phyloP scores from a whole-genome alignment of 2,113 vertebrate genomes.

The Ptychochromis oligacanthus region DNA sequence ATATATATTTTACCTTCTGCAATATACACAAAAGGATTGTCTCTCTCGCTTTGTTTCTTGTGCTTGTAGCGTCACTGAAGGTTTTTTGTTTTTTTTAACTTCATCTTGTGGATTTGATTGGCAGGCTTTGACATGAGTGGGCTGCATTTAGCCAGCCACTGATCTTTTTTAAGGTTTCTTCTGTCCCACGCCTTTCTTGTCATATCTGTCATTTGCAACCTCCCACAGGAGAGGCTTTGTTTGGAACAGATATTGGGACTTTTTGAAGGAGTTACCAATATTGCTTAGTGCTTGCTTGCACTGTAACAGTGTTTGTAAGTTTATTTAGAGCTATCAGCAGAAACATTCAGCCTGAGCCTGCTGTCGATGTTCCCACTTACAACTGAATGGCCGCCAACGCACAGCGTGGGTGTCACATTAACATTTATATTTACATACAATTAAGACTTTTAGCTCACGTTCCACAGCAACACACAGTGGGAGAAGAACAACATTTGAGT shows the following conservation, averaged over 20 bases:
- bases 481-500: not conserved
- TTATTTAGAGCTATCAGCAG: constrained; percentile 36
- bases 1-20: not conserved
- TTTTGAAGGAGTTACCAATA: constrained; percentile 59
- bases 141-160: constrained; percentile 68
- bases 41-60: constrained; percentile 5
- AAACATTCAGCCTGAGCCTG: constrained; percentile 19
- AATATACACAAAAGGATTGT: not conserved
- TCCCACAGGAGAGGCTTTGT: constrained; percentile 78
- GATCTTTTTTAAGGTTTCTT: constrained; percentile 76
- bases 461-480: constrained; percentile 16
- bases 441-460: constrained; percentile 39
- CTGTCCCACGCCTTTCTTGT: constrained; percentile 70
- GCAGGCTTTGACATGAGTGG: constrained; percentile 72
- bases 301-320: constrained; percentile 39
- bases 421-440: constrained; percentile 49
- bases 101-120: constrained; percentile 56
- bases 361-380: constrained; percentile 23
- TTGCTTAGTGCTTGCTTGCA: constrained; percentile 35
- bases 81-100: not conserved
- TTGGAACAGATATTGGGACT: constrained; percentile 63
- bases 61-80: constrained; percentile 14
- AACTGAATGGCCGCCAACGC: constrained; percentile 40
- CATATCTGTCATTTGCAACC: constrained; percentile 77
- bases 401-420: constrained; percentile 54